Percentiles rank a stretch among this genome's conserved stretches.
phyloP scores from a whole-genome alignment of 1,140 invertebrate genomes.

The Trichogramma pretiosum region DNA sequence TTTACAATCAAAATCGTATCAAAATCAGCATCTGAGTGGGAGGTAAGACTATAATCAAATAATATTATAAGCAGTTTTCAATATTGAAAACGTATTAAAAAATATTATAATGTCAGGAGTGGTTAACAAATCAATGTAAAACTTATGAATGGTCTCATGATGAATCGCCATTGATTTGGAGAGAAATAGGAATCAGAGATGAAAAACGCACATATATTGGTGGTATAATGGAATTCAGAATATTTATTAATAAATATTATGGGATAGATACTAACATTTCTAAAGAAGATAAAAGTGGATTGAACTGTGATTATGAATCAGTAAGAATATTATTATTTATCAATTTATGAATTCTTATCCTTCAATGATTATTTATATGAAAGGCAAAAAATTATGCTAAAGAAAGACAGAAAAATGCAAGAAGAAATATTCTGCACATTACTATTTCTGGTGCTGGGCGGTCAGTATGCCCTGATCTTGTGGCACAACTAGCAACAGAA shows the following conservation, averaged over 20 bases:
- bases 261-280: conserved; percentile 14
- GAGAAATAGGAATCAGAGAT: conserved; percentile 17
- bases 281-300: conserved; percentile 1
- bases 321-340: too few species aligned
- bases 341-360: too few species aligned
- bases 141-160: conserved; percentile 17
- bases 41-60: conserved; percentile 18
- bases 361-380: neutral
- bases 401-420: neutral
- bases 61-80: neutral
- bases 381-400: neutral
- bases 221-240: conserved; percentile 17
- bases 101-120: conserved; percentile 10
- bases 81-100: neutral
- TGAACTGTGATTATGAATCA: too few species aligned
- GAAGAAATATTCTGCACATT: conserved; percentile 7
- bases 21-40: conserved; percentile 17
- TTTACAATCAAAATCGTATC: conserved; percentile 17
- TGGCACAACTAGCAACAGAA: conserved; percentile 19
- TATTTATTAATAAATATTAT: conserved; percentile 20
- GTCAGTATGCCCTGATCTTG: conserved; percentile 20
- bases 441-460: conserved; percentile 22
- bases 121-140: conserved; percentile 19
- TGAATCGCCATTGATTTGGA: conserved; percentile 24
- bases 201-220: conserved; percentile 16